Conservation (phyloP, 2,113 vertebrate species). For the Nibea albiflora region DNA sequence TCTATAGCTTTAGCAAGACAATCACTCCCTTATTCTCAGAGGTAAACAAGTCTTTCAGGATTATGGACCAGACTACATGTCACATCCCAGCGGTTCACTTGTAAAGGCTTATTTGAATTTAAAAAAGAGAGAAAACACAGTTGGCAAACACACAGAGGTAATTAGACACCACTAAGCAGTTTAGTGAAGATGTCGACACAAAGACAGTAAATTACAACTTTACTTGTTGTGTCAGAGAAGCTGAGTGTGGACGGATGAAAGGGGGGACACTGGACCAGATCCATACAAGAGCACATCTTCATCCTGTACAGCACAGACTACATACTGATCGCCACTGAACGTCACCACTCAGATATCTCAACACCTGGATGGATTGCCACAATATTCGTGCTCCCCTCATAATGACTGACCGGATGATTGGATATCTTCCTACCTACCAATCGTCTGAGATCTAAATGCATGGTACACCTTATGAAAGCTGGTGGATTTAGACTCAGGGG, state of each 20-base stretch:
- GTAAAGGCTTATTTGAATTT: conserved; percentile 51
- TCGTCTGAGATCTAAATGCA: too few species aligned
- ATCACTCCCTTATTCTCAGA: conserved; percentile 19
- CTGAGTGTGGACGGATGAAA: not conserved
- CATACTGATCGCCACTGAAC: too few species aligned
- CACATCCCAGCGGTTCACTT: conserved; percentile 49
- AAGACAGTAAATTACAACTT: conserved; percentile 56
- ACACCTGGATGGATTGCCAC: too few species aligned
- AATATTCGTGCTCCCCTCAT: too few species aligned
- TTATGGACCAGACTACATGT: conserved; percentile 47
- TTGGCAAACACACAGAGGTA: conserved; percentile 45
- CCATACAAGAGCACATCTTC: not conserved
- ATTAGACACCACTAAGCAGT: conserved; percentile 59
- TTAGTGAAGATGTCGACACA: conserved; percentile 46
- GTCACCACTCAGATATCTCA: too few species aligned
- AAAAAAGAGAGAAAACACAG: conserved; percentile 28
- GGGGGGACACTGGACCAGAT: not conserved
- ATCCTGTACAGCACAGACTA: too few species aligned
- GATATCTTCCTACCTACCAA: too few species aligned
- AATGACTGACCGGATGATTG: too few species aligned
- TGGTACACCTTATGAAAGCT: too few species aligned
- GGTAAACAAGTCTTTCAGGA: conserved; percentile 59
- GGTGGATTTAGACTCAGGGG: too few species aligned
- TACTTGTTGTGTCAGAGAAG: conserved; percentile 1
- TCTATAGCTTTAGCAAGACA: conserved; percentile 31